Evolutionary conservation across 2,797 vertebrate genomes (phyloP).

Genomic region (Tympanoctomys barrerae): DNA sequence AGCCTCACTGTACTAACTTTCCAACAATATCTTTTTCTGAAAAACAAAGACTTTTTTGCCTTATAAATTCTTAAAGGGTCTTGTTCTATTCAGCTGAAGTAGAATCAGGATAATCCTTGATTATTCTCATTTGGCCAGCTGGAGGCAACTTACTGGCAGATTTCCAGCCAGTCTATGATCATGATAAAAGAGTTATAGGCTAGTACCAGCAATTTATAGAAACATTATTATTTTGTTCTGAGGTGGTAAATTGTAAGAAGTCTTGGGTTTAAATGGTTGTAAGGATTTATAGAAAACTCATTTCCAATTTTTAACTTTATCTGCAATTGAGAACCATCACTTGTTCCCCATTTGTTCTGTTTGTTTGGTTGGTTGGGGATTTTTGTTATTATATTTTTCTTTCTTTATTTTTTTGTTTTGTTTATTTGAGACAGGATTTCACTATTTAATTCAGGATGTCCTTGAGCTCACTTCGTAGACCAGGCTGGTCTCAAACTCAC

Average conservation of each 20-base stretch:
- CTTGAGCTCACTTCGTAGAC: no score
- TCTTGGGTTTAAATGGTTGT: not conserved
- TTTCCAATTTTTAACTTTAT: not conserved
- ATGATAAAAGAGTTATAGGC: not conserved
- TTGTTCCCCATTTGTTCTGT: no score
- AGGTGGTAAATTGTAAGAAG: not conserved
- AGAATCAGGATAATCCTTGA: not conserved
- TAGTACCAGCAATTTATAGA: not conserved
- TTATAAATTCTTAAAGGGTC: not conserved
- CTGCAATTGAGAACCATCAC: not conserved
- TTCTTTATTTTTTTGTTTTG: no score
- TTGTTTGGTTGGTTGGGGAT: no score
- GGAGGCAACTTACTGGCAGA: not conserved
- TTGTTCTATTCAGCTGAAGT: not conserved
- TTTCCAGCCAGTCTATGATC: not conserved
- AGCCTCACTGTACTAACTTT: not conserved
- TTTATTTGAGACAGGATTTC: no score
- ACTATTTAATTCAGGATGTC: no score
- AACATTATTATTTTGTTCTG: not conserved
- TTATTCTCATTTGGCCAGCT: not conserved
- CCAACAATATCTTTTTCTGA: not conserved
- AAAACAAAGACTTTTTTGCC: not conserved
- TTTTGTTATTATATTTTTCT: no score
- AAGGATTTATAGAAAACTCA: not conserved
- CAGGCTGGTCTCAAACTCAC: no score